Evolutionary conservation across 1,140 invertebrate species (phyloP).

Genomic region (Akabosia matsudoensis): DNA sequence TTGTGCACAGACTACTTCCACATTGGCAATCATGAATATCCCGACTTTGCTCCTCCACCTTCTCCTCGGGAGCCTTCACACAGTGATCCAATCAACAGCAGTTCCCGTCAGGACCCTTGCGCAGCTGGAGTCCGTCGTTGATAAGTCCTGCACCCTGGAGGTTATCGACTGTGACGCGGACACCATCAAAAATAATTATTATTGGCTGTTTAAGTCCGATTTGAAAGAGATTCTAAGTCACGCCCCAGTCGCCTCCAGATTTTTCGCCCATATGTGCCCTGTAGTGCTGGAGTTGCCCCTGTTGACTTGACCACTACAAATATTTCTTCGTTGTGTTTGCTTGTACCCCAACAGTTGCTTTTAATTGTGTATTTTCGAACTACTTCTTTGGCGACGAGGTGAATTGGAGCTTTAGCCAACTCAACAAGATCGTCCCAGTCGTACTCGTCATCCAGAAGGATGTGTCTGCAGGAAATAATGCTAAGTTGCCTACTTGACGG

Average conservation of each 20-base stretch:
- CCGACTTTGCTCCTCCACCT: constrained; percentile 84
- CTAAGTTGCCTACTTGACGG: neutral
- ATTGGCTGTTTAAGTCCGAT: constrained; percentile 87
- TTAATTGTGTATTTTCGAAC: too few relatives aligned
- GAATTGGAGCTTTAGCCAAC: too few relatives aligned
- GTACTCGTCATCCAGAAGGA: neutral
- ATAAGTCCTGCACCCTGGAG: neutral
- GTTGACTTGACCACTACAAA: too few relatives aligned
- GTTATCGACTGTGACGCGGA: constrained; percentile 85
- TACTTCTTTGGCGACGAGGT: too few relatives aligned
- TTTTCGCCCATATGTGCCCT: too few relatives aligned
- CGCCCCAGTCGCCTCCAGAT: constrained; percentile 78
- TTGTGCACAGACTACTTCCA: too few relatives aligned
- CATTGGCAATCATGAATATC: too few relatives aligned
- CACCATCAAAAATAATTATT: constrained; percentile 95
- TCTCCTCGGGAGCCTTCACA: constrained; percentile 64
- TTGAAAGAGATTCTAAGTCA: constrained; percentile 95
- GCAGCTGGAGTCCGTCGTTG: neutral
- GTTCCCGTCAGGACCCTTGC: neutral
- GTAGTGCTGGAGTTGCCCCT: too few relatives aligned
- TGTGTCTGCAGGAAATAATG: neutral
- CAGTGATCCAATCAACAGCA: neutral
- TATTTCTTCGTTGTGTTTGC: too few relatives aligned
- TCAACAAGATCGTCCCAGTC: neutral
- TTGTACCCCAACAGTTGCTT: too few relatives aligned